Evolutionary conservation across 92 coral and sea anemone species (phyloP).

Genomic region (Scolanthus callimorphus): DNA sequence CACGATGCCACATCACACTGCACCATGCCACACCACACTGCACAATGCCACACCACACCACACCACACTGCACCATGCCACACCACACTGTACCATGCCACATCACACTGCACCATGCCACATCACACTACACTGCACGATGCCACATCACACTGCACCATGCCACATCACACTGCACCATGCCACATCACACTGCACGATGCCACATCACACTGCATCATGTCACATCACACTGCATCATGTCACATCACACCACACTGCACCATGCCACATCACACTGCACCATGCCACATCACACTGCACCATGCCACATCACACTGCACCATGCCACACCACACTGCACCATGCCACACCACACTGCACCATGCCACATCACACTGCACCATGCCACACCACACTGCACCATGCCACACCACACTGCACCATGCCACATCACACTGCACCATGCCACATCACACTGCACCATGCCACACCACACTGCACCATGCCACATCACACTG

Average conservation of each 20-base stretch:
- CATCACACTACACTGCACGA: background rate
- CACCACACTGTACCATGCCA: background rate
- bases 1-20: background rate
- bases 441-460: background rate
- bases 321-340: slow-evolving; percentile 1
- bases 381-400: background rate
- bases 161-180: background rate
- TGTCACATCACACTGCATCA: background rate
- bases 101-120: background rate
- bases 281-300: slow-evolving; percentile 3
- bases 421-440: background rate
- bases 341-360: slow-evolving; percentile 2
- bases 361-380: background rate
- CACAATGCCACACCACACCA: background rate
- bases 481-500: background rate
- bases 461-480: background rate
- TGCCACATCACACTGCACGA: background rate
- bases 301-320: slow-evolving; percentile 1
- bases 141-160: background rate
- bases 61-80: background rate
- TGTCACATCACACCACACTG: background rate
- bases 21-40: background rate
- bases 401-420: background rate
- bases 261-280: background rate
- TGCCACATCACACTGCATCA: background rate